Evolutionary conservation across 2,113 vertebrate genomes (phyloP).

Genomic region (Chamaea fasciata): DNA sequence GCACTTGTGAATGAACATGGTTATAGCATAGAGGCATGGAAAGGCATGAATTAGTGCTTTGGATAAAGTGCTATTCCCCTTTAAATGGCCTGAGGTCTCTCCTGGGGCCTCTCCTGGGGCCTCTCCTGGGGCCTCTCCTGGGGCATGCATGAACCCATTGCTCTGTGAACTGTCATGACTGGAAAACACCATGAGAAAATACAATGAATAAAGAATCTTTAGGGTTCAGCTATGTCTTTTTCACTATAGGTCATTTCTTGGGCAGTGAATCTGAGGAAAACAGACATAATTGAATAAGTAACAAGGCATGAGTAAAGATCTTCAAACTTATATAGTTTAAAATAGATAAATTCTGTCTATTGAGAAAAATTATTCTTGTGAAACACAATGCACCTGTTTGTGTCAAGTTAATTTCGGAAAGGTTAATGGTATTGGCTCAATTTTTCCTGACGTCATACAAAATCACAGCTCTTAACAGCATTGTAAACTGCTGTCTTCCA

Average conservation of each 20-base stretch:
- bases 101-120: too few relatives aligned
- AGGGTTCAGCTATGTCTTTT: not conserved
- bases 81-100: too few relatives aligned
- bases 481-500: not conserved
- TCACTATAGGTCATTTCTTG: not conserved
- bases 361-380: not conserved
- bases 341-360: too few relatives aligned
- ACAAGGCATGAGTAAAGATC: not conserved
- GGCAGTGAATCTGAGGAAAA: not conserved
- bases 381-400: not conserved
- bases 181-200: not conserved
- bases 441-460: not conserved
- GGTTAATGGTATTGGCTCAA: not conserved
- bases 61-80: not conserved
- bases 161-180: not conserved
- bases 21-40: not conserved
- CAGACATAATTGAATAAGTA: not conserved
- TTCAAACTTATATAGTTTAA: not conserved
- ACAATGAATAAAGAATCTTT: not conserved
- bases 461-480: not conserved
- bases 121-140: too few relatives aligned
- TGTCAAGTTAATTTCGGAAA: not conserved
- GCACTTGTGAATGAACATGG: not conserved
- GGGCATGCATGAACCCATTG: not conserved
- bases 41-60: not conserved